These are phyloP conservation scores for Hartigia nigra DNA, from an alignment of 2,888 invertebrate species.

Conservation along the genomic window DNA sequence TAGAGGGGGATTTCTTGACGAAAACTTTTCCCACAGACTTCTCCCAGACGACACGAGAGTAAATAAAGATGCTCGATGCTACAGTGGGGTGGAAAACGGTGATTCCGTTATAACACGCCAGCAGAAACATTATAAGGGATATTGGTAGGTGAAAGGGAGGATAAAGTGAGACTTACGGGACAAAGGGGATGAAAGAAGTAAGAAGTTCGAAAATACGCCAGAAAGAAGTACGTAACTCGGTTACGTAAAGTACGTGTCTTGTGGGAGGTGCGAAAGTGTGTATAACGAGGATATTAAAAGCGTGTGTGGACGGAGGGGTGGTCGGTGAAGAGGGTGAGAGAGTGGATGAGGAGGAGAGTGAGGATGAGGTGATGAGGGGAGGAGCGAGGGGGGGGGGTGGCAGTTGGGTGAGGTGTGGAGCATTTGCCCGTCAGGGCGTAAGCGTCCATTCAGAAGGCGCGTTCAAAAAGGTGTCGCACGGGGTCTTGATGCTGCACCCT, in stretches of 20 bases:
- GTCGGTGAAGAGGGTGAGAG: constrained; percentile 9
- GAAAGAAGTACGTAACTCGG: constrained; percentile 12
- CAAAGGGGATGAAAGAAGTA: background rate
- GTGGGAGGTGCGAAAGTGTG: constrained; percentile 54
- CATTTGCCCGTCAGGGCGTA: constrained; percentile 59
- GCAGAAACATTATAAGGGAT: background rate
- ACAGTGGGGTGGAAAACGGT: background rate
- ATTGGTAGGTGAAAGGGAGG: background rate
- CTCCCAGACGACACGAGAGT: constrained; percentile 13
- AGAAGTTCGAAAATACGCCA: background rate
- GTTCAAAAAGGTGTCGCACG: constrained; percentile 61
- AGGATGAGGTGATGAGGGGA: constrained; percentile 13
- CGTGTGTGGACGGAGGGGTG: constrained; percentile 18
- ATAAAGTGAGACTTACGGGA: background rate
- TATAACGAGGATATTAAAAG: constrained; percentile 33
- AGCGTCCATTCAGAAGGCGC: constrained; percentile 62
- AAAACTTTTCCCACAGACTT: constrained; percentile 40
- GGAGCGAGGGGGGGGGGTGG: constrained; percentile 17
- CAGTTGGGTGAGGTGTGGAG: constrained; percentile 43
- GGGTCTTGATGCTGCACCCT: constrained; percentile 55
- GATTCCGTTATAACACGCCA: background rate
- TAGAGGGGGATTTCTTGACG: constrained; percentile 29
- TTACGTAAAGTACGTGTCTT: constrained; percentile 14
- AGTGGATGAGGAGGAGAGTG: background rate
- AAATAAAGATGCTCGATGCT: background rate